Conservation (phyloP, 2,888 invertebrate species). For the Xylocampa areola region DNA sequence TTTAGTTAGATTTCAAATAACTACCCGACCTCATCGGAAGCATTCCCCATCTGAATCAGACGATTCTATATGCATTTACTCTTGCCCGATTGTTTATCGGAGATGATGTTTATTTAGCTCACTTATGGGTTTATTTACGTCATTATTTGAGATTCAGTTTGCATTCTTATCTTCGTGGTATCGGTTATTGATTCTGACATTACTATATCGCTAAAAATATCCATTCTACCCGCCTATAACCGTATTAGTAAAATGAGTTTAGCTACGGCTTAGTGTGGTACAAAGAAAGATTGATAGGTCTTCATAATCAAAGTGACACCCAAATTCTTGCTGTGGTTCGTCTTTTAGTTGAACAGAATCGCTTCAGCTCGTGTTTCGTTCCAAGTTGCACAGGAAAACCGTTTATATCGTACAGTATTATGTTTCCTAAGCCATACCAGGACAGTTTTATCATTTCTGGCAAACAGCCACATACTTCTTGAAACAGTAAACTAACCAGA, state of each 20-base stretch:
- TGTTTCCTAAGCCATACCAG: slow-evolving; percentile 46
- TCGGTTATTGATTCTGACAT: too few species aligned
- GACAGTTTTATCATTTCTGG: slow-evolving; percentile 58
- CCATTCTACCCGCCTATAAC: too few species aligned
- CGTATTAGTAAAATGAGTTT: too few species aligned
- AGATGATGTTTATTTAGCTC: background rate
- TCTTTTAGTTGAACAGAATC: slow-evolving; percentile 12
- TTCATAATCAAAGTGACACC: too few species aligned
- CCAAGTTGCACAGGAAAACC: slow-evolving; percentile 42
- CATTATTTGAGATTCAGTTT: background rate
- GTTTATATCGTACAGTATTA: slow-evolving; percentile 12
- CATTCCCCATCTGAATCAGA: background rate
- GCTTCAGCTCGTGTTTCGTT: slow-evolving; percentile 31
- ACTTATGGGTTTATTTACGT: background rate
- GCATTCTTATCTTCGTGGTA: background rate
- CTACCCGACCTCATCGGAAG: slow-evolving; percentile 3
- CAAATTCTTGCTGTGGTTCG: too few species aligned
- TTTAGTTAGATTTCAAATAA: slow-evolving; percentile 22
- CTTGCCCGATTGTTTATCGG: background rate
- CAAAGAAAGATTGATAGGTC: too few species aligned
- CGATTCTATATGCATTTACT: background rate
- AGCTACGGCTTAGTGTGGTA: too few species aligned
- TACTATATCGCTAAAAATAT: too few species aligned
- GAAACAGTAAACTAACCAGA: slow-evolving; percentile 32
- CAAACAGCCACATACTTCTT: slow-evolving; percentile 55